Conservation (phyloP, 2,797 vertebrate genomes). For the Bryconaethiops microstoma region DNA sequence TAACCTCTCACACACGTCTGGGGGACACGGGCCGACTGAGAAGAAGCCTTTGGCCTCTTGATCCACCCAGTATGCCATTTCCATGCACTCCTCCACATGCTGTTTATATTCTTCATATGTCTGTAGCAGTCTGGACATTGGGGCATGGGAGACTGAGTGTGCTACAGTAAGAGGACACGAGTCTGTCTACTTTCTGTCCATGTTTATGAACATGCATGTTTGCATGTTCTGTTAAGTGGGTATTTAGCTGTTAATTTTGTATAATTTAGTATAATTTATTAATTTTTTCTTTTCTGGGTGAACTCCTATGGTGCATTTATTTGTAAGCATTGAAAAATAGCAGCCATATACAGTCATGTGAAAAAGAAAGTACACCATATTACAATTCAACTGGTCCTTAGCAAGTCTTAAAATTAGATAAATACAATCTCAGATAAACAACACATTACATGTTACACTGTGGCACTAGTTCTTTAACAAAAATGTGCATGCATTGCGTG, state of each 20-base stretch:
- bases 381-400: background rate
- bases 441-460: background rate
- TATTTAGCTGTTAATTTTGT: too few species aligned
- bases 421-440: background rate
- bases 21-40: constrained; percentile 27
- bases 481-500: background rate
- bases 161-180: background rate
- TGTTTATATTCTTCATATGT: constrained; percentile 39
- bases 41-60: constrained; percentile 30
- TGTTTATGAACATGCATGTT: background rate
- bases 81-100: constrained; percentile 12
- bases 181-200: constrained; percentile 34
- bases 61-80: constrained; percentile 21
- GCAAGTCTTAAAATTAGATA: background rate
- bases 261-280: too few species aligned
- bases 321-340: too few species aligned
- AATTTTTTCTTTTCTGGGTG: too few species aligned
- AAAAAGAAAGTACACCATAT: background rate
- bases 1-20: constrained; percentile 50
- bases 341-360: too few species aligned
- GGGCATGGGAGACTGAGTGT: constrained; percentile 19
- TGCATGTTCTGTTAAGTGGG: background rate
- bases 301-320: too few species aligned
- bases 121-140: constrained; percentile 17
- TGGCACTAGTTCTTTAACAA: background rate